Evolutionary conservation across 53 echinoderm and acorn worm genomes (phyloP).

Genomic region (Henricia sp.): DNA sequence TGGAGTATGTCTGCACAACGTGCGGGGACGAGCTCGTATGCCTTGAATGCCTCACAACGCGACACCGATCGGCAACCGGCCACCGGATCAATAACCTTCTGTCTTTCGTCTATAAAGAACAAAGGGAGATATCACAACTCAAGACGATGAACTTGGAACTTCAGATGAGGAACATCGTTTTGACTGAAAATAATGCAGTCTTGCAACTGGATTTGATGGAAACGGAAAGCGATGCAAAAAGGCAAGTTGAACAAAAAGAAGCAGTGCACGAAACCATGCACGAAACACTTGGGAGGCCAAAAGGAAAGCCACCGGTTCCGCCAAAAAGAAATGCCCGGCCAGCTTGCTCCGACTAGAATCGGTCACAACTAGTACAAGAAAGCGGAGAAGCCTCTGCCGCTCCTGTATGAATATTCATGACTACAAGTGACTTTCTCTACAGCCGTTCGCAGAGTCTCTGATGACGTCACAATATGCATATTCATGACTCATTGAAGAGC

Average conservation of each 20-base stretch:
- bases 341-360: too few relatives aligned
- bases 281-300: background rate
- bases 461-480: too few relatives aligned
- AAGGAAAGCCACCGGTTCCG: background rate
- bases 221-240: background rate
- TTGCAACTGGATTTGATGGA: background rate
- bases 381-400: too few relatives aligned
- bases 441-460: too few relatives aligned
- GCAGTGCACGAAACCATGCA: too few relatives aligned
- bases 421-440: too few relatives aligned
- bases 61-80: constrained; percentile 4
- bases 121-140: constrained; percentile 7
- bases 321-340: too few relatives aligned
- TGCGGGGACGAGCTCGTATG: constrained; percentile 17
- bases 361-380: too few relatives aligned
- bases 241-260: background rate
- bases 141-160: constrained; percentile 15
- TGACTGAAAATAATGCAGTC: background rate
- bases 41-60: constrained; percentile 5
- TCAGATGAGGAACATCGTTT: constrained; percentile 4
- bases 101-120: background rate
- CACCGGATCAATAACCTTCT: constrained; percentile 14
- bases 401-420: too few relatives aligned
- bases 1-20: constrained; percentile 20
- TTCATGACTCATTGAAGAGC: too few relatives aligned